phyloP scores from a whole-genome alignment of 2,888 invertebrate genomes.

The Phoenoteleia sp. region DNA sequence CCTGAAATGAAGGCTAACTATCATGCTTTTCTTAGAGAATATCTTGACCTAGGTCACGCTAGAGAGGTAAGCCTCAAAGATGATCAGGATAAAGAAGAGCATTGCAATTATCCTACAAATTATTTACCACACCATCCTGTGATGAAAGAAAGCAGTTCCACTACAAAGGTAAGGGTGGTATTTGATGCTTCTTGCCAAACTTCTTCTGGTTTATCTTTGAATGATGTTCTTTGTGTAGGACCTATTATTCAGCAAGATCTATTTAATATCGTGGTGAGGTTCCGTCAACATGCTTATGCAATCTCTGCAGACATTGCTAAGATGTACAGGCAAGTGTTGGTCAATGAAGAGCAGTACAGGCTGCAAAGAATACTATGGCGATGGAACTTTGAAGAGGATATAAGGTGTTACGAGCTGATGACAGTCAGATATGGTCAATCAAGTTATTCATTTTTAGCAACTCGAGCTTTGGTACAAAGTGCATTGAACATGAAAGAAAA shows the following conservation, averaged over 20 bases:
- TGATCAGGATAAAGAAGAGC: not conserved
- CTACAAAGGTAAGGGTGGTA: slow-evolving; percentile 78
- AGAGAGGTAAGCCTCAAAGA: not conserved
- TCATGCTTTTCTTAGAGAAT: not conserved
- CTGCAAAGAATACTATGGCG: slow-evolving; percentile 79
- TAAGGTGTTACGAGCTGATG: slow-evolving; percentile 19
- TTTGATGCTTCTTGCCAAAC: slow-evolving; percentile 77
- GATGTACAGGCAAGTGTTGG: slow-evolving; percentile 76
- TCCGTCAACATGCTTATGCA: slow-evolving; percentile 46
- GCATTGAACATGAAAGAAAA: slow-evolving; percentile 51
- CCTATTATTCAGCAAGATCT: slow-evolving; percentile 68
- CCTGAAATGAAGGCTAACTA: not conserved
- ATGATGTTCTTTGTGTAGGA: slow-evolving; percentile 75
- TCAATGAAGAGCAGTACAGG: slow-evolving; percentile 58
- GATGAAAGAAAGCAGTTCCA: slow-evolving; percentile 67
- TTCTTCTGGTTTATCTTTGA: slow-evolving; percentile 71
- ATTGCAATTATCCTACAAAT: not conserved
- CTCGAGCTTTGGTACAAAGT: slow-evolving; percentile 70
- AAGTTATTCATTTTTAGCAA: slow-evolving; percentile 74
- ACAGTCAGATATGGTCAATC: slow-evolving; percentile 29
- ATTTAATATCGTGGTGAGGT: slow-evolving; percentile 47
- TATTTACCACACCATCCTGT: slow-evolving; percentile 79
- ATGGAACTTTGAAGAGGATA: not conserved
- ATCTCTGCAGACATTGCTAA: slow-evolving; percentile 77
- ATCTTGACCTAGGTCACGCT: not conserved